Conservation (phyloP, 2,113 vertebrate species). For the Anguilla japonica region DNA sequence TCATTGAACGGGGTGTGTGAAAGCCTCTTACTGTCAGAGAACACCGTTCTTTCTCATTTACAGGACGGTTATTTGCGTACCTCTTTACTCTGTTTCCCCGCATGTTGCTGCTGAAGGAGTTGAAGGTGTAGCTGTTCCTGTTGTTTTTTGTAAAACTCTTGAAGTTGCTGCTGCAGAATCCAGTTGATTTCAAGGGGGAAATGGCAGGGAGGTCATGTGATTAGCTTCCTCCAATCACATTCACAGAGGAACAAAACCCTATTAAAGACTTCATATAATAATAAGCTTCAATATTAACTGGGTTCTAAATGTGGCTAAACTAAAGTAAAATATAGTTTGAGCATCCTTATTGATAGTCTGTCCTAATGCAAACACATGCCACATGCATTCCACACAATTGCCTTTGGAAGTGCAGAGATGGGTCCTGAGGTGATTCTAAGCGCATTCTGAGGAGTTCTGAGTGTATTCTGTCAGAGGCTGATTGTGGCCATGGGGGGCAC, state of each 20-base stretch:
- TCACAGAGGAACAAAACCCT: not conserved
- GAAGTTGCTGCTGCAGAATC: slow-evolving; percentile 95
- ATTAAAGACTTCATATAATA: not conserved
- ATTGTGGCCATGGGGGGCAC: not conserved
- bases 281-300: not conserved
- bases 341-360: not conserved
- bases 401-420: not conserved
- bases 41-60: not conserved
- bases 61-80: slow-evolving; percentile 73
- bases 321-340: not conserved
- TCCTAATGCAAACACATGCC: not conserved
- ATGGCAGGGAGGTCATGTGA: not conserved
- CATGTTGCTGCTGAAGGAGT: slow-evolving; percentile 97
- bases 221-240: not conserved
- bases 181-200: slow-evolving; percentile 19
- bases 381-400: not conserved
- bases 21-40: not conserved
- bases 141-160: slow-evolving; percentile 99
- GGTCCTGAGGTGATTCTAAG: not conserved
- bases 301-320: not conserved
- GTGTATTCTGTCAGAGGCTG: slow-evolving; percentile 8
- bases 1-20: not conserved
- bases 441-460: no score
- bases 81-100: slow-evolving; percentile 98
- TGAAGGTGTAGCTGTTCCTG: slow-evolving; percentile 99